These are phyloP conservation scores for Harmothoe impar DNA, from an alignment of 2,888 invertebrate species.

Conservation along the genomic window DNA sequence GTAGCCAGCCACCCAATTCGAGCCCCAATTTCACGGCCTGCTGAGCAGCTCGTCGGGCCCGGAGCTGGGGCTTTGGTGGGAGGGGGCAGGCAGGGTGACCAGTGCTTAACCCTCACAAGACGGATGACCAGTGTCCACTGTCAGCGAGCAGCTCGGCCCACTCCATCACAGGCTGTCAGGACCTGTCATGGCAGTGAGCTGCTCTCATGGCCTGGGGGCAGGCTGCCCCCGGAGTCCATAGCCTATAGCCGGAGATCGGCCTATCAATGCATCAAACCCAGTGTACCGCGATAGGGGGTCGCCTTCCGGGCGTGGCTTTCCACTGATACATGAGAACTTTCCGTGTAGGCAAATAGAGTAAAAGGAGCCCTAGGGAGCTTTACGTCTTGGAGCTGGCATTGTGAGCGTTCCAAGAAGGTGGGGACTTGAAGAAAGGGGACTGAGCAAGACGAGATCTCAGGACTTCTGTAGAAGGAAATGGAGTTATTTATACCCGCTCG, in stretches of 20 bases:
- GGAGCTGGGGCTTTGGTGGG: not conserved
- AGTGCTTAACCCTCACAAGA: constrained; percentile 5
- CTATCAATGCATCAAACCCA: constrained; percentile 17
- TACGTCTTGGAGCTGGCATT: not conserved
- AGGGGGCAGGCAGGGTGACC: no score
- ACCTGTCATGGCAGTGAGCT: not conserved
- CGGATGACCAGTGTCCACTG: constrained; percentile 47
- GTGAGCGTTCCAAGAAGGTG: not conserved
- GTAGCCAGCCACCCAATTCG: not conserved
- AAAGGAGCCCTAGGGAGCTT: not conserved
- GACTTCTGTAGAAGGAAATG: no score
- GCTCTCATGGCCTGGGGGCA: not conserved
- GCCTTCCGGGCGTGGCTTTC: not conserved
- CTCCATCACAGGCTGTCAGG: constrained; percentile 49
- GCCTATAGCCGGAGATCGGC: not conserved
- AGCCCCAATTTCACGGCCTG: constrained; percentile 34
- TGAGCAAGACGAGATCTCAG: no score
- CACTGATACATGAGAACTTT: constrained; percentile 10
- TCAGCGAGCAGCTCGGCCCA: not conserved
- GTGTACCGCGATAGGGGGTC: not conserved
- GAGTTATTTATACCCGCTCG: no score
- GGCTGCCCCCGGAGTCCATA: not conserved
- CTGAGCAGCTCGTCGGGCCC: not conserved
- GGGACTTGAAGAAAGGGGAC: no score
- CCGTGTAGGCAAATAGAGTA: not conserved